These are phyloP conservation scores for Mirza zaza DNA, from an alignment of 2,113 vertebrate genomes.

Conservation along the genomic window DNA sequence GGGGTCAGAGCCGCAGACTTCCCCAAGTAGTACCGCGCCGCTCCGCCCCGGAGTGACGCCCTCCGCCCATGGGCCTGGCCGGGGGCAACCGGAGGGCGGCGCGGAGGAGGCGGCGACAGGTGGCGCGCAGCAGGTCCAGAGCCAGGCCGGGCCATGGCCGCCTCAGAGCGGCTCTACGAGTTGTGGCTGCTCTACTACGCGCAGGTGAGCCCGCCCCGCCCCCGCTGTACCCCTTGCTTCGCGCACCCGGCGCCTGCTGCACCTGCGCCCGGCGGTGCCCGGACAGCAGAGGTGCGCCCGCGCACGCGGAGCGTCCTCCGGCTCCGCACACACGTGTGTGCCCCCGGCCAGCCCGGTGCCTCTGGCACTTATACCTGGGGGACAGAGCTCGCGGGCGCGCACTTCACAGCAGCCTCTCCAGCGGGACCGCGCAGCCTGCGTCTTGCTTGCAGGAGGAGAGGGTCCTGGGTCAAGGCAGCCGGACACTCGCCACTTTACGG, in stretches of 20 bases:
- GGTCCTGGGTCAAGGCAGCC: background rate
- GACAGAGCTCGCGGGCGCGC: background rate
- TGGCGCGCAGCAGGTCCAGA: slow-evolving; percentile 50
- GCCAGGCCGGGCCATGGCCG: slow-evolving; percentile 86
- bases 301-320: background rate
- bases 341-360: background rate
- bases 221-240: background rate
- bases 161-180: slow-evolving; percentile 92
- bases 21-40: slow-evolving; percentile 49
- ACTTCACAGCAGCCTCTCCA: background rate
- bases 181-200: slow-evolving; percentile 95
- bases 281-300: background rate
- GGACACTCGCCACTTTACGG: background rate
- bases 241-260: background rate
- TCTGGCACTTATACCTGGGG: background rate
- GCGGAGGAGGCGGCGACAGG: slow-evolving; percentile 72
- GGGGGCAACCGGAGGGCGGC: slow-evolving; percentile 72
- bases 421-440: background rate
- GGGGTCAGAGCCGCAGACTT: slow-evolving; percentile 43
- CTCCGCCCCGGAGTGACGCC: slow-evolving; percentile 73
- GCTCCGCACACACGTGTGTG: slow-evolving; percentile 45
- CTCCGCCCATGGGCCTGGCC: slow-evolving; percentile 75
- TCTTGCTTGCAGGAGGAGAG: background rate
- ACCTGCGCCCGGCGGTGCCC: slow-evolving; percentile 40
- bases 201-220: slow-evolving; percentile 91